Percentiles rank a stretch among this genome's conserved stretches.
These are phyloP conservation scores for Heliconius aoede DNA, from an alignment of 2,888 invertebrate genomes.

Conservation along the genomic window DNA sequence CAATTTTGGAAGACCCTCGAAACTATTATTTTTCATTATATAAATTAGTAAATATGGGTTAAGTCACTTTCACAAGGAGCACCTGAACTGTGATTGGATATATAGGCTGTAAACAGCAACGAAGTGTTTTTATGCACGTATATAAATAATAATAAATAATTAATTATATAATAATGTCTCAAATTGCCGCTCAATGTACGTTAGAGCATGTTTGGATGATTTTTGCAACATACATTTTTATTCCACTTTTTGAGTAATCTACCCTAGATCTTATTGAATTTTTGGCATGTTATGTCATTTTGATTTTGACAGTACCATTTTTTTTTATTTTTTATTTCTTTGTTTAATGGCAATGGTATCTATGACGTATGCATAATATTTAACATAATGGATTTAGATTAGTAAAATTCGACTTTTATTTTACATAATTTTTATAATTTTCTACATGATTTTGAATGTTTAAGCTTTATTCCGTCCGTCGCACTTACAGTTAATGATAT, in stretches of 20 bases:
- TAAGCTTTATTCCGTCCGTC: conserved; percentile 34
- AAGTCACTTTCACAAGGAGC: conserved; percentile 14
- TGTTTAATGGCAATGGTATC: conserved; percentile 6
- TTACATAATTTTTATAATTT: conserved; percentile 25
- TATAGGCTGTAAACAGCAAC: conserved; percentile 78
- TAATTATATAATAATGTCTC: conserved; percentile 26
- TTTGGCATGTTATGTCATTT: conserved; percentile 5
- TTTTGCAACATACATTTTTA: conserved; percentile 32
- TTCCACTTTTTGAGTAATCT: conserved; percentile 15
- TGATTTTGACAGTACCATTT: neutral
- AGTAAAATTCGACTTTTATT: neutral
- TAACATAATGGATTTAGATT: neutral
- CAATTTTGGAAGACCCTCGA: too few species aligned
- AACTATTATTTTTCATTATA: neutral
- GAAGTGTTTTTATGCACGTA: conserved; percentile 53
- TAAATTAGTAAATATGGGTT: neutral
- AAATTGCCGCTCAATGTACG: conserved; percentile 35
- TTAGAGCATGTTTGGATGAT: conserved; percentile 36
- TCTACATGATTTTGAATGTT: conserved; percentile 22
- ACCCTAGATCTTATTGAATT: conserved; percentile 4
- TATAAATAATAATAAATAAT: conserved; percentile 16
- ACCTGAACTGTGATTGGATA: conserved; percentile 57
- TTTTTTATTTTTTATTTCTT: conserved; percentile 9
- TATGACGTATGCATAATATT: conserved; percentile 13
- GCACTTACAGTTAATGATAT: conserved; percentile 18